These are phyloP conservation scores for Heliconius nattereri DNA, from an alignment of 1,140 invertebrate genomes.

Conservation along the genomic window DNA sequence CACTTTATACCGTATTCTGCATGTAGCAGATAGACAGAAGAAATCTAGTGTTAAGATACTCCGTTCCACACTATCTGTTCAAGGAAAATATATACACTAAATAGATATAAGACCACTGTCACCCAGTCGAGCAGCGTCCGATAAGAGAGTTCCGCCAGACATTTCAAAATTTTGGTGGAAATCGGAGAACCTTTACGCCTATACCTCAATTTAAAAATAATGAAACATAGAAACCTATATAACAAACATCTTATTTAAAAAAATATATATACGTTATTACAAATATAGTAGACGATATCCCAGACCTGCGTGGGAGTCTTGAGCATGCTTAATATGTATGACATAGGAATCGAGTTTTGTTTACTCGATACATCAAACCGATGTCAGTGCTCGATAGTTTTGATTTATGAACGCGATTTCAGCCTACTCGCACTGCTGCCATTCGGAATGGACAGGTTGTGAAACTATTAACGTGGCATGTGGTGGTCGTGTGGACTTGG, in stretches of 20 bases:
- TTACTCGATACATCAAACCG: slow-evolving; percentile 44
- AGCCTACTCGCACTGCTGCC: too few species aligned
- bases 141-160: too few species aligned
- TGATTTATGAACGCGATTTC: slow-evolving; percentile 37
- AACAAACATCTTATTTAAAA: too few species aligned
- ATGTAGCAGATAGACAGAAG: too few species aligned
- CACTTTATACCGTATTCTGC: too few species aligned
- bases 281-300: slow-evolving; percentile 32
- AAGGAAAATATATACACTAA: not conserved
- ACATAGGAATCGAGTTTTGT: slow-evolving; percentile 36
- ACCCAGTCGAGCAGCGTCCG: too few species aligned
- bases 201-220: not conserved
- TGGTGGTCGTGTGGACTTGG: not conserved
- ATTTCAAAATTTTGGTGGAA: too few species aligned
- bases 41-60: not conserved
- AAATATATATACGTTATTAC: not conserved
- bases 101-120: too few species aligned
- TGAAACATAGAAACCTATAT: not conserved
- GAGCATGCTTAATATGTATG: slow-evolving; percentile 25
- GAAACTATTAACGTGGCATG: not conserved
- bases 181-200: too few species aligned
- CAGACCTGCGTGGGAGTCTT: slow-evolving; percentile 42
- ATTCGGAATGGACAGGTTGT: slow-evolving; percentile 7
- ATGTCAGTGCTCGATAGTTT: slow-evolving; percentile 40
- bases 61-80: too few species aligned